Base-by-base conservation (phyloP, 1,140 invertebrate genomes). In the Gonioctena quinquepunctata region DNA sequence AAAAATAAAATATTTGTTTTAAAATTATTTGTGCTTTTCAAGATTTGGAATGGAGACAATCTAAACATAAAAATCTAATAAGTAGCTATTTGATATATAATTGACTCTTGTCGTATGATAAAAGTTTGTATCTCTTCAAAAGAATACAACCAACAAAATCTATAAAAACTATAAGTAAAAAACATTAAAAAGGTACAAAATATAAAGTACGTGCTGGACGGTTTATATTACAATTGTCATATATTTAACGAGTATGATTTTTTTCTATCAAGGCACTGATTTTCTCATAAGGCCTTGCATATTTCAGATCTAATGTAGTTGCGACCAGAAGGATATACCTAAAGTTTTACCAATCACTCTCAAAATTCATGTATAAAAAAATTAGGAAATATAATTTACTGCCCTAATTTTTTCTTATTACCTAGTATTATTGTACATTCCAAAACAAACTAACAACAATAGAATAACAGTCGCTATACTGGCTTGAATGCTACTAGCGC, bases 401-500 rank as follows among this genome's bases (percentile, higher is more conserved):
- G n/a, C n/a, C n/a, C n/a, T n/a, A n/a, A n/a, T n/a, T n/a, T 42
- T 42, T 42, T 8, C 33, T 42, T 42, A 42, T 27, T 72, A 72
- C 21, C 67, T 66, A 33, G 42, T 18, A 7, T 42, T 42, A 42
- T 27, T 42, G 18, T 68, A 70, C n/a, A 70, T 11, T 28, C 75
- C 68, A 62, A 74, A 75, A 50, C 54, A 48, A 48, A 76, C 21
- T 50, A 73, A 59, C 22, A 77, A 28, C 16, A 76, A 56, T 48
- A 72, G 25, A 27, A 73, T 52, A 49, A 79, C 57, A 3, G 64
- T 72, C 11, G 73, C 21, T 8, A 75, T 26, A 73, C 70, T 79
- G 6, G 66, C 59, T 33, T 78, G 73, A 48, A 79, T 49, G 25
- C 70, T 66, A 61, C 63, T 69, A n/a, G 93, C 94, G 18, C 91